A percentile compares a stretch with the other conserved stretches of the same genome.
Conservation (phyloP, 2,113 vertebrate genomes). For the Peromyscus maniculatus region DNA sequence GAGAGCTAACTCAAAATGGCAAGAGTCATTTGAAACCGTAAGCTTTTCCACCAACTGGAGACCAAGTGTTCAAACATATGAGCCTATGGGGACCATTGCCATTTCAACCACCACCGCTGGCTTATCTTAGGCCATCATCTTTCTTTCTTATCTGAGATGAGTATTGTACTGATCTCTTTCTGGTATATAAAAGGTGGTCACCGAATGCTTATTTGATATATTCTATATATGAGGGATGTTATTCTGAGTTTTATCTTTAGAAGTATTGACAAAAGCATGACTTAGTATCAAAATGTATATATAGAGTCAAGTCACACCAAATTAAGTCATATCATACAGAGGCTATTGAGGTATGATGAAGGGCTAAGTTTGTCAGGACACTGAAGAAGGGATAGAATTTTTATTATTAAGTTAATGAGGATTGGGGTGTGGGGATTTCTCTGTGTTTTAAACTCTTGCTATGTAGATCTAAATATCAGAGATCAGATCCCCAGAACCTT, state of each 20-base stretch:
- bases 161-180: neutral
- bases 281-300: neutral
- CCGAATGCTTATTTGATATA: neutral
- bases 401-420: neutral
- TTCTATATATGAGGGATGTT: neutral
- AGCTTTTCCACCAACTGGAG: neutral
- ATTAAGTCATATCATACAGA: neutral
- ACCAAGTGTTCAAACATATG: neutral
- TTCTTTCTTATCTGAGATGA: neutral
- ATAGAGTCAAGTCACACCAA: neutral
- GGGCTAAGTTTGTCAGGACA: neutral
- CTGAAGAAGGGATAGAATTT: neutral
- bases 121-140: neutral
- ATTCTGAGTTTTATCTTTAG: slow-evolving; percentile 13
- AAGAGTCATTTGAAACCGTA: neutral
- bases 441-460: neutral
- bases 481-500: neutral
- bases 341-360: neutral
- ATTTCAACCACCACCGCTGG: neutral
- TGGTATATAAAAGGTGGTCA: neutral
- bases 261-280: neutral
- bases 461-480: neutral
- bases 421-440: neutral
- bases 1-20: neutral
- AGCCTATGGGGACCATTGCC: neutral